Percentiles rank a stretch among this genome's conserved stretches.
phyloP scores from a whole-genome alignment of 1,140 invertebrate species.

The Zaprionus inermis region DNA sequence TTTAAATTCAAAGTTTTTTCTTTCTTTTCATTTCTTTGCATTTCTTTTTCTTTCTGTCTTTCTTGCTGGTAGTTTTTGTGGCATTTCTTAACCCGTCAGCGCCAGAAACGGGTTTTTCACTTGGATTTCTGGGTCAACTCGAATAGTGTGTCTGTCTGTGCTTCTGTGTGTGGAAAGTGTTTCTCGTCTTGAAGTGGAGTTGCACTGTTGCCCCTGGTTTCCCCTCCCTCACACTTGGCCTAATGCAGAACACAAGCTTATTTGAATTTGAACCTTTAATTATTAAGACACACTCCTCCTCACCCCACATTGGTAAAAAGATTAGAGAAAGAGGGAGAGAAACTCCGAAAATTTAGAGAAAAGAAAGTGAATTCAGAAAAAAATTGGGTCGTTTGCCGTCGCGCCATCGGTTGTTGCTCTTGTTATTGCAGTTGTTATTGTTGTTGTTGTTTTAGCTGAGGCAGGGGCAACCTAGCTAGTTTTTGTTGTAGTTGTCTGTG shows the following conservation, averaged over 20 bases:
- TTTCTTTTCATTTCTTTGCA: slow-evolving; percentile 53
- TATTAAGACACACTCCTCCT: slow-evolving; percentile 31
- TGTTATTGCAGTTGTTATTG: background rate
- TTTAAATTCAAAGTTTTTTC: slow-evolving; percentile 68
- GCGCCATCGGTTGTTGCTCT: background rate
- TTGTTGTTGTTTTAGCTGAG: slow-evolving; percentile 43
- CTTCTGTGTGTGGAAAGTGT: slow-evolving; percentile 59
- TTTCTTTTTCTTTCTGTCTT: slow-evolving; percentile 60
- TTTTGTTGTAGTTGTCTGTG: slow-evolving; percentile 40
- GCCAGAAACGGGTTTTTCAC: slow-evolving; percentile 50
- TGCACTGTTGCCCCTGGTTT: slow-evolving; percentile 8
- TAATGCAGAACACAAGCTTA: slow-evolving; percentile 44
- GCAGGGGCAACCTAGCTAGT: slow-evolving; percentile 55
- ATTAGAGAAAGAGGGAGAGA: slow-evolving; percentile 53
- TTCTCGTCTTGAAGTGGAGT: slow-evolving; percentile 24
- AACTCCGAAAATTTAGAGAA: slow-evolving; percentile 34
- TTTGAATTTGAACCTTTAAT: slow-evolving; percentile 77
- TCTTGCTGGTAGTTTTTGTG: slow-evolving; percentile 49
- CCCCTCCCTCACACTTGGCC: background rate
- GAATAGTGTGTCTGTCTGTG: slow-evolving; percentile 34
- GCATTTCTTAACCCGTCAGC: slow-evolving; percentile 56
- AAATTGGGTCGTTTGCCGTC: slow-evolving; percentile 64
- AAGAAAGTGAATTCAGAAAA: slow-evolving; percentile 75
- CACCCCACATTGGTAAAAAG: background rate
- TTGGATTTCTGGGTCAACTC: slow-evolving; percentile 69